These are phyloP conservation scores for Archivesica marissinica DNA, from an alignment of 1,140 invertebrate species.

Conservation along the genomic window DNA sequence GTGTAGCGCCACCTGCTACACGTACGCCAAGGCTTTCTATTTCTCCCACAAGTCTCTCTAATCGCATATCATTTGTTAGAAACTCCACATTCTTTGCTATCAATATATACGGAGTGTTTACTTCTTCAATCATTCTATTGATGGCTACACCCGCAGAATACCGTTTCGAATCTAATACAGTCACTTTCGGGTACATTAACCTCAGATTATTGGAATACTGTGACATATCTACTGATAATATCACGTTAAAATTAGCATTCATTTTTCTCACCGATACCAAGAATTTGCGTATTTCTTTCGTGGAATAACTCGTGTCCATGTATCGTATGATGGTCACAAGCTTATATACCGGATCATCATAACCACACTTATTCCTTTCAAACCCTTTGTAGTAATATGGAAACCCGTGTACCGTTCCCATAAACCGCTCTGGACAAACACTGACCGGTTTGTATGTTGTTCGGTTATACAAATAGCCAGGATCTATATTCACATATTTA, in stretches of 20 bases:
- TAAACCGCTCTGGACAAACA: constrained; percentile 63
- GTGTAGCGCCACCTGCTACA: constrained; percentile 72
- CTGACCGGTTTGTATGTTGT: neutral
- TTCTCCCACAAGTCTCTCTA: constrained; percentile 77
- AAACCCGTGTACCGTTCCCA: constrained; percentile 59
- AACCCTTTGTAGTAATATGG: constrained; percentile 67
- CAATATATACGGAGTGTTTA: constrained; percentile 76
- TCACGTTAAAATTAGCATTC: neutral
- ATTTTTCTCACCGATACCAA: neutral
- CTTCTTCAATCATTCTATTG: constrained; percentile 67
- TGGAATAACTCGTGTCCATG: neutral
- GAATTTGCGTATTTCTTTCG: neutral
- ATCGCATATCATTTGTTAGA: constrained; percentile 69
- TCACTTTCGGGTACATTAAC: neutral
- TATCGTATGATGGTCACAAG: constrained; percentile 55
- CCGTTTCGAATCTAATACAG: neutral
- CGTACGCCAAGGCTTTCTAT: constrained; percentile 64
- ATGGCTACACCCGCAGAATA: constrained; percentile 56
- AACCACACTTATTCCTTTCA: constrained; percentile 53
- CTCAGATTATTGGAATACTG: neutral
- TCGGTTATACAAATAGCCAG: neutral
- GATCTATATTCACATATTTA: constrained; percentile 28
- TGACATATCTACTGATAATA: neutral
- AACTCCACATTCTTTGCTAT: constrained; percentile 70
- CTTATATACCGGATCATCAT: constrained; percentile 6